Evolutionary conservation across 1,140 invertebrate genomes (phyloP).

Genomic region (Eurosta solidaginis): DNA sequence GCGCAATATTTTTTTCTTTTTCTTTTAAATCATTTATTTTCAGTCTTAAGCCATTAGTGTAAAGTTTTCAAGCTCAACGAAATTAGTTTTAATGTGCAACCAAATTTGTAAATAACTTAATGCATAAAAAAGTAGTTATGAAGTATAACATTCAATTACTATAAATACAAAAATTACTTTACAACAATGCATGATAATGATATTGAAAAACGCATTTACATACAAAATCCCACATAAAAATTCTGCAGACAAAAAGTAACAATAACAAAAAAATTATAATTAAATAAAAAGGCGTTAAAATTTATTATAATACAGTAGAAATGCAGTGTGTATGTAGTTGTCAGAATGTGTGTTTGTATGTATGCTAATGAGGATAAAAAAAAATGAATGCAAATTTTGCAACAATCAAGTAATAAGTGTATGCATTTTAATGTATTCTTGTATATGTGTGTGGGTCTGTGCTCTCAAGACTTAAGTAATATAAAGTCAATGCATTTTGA

Average conservation of each 20-base stretch:
- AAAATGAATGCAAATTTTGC: neutral
- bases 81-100: neutral
- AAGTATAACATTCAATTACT: neutral
- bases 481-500: too few species aligned
- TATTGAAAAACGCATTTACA: slow-evolving; percentile 14
- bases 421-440: too few species aligned
- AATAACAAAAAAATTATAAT: slow-evolving; percentile 1
- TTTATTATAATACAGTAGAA: neutral
- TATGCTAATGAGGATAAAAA: neutral
- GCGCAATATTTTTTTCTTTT: too few species aligned
- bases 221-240: slow-evolving; percentile 35
- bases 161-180: neutral
- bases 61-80: slow-evolving; percentile 24
- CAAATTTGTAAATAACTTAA: neutral
- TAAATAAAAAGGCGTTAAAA: slow-evolving; percentile 9
- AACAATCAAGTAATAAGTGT: too few species aligned
- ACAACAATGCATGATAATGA: neutral
- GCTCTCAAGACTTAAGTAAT: too few species aligned
- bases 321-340: too few species aligned
- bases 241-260: slow-evolving; percentile 26
- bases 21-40: neutral
- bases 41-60: neutral
- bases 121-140: neutral
- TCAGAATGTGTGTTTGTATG: neutral
- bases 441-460: too few species aligned